These are phyloP conservation scores for Lysandra bellargus DNA, from an alignment of 2,888 invertebrate genomes.

Conservation along the genomic window DNA sequence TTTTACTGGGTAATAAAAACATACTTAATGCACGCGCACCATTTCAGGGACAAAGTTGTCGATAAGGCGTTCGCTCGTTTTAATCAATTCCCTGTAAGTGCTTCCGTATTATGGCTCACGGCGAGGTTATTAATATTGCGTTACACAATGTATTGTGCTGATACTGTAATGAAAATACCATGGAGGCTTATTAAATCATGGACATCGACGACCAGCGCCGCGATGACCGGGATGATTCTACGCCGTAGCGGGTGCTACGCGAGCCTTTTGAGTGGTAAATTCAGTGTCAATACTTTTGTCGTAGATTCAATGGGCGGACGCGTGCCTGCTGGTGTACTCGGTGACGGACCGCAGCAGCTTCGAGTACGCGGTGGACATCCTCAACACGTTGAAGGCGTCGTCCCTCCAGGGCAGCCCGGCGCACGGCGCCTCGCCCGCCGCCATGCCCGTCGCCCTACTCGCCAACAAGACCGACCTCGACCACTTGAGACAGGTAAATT, in stretches of 20 bases:
- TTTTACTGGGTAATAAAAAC: conserved; percentile 3
- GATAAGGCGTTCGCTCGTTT: conserved; percentile 17
- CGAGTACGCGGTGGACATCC: conserved; percentile 83
- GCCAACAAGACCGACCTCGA: conserved; percentile 91
- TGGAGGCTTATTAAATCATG: neutral
- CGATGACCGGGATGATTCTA: neutral
- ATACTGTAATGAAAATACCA: neutral
- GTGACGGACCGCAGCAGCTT: conserved; percentile 87
- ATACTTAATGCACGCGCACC: neutral
- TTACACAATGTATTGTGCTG: neutral
- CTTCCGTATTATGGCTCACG: conserved; percentile 27
- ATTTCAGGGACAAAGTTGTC: conserved; percentile 16
- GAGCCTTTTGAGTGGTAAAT: neutral
- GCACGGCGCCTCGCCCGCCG: conserved; percentile 78
- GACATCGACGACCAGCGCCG: neutral
- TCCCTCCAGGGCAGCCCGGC: conserved; percentile 79
- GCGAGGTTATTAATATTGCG: conserved; percentile 18
- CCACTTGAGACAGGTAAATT: conserved; percentile 86
- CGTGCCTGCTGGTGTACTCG: conserved; percentile 88
- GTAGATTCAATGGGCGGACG: conserved; percentile 88
- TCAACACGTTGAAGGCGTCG: conserved; percentile 81
- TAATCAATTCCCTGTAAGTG: conserved; percentile 29
- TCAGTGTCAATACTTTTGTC: conserved; percentile 49
- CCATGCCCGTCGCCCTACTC: conserved; percentile 83
- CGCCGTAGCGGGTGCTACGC: neutral